A percentile compares a stretch with the other conserved stretches of the same genome.
Conservation (phyloP, 2,113 vertebrate genomes). For the Pontoporia blainvillei region DNA sequence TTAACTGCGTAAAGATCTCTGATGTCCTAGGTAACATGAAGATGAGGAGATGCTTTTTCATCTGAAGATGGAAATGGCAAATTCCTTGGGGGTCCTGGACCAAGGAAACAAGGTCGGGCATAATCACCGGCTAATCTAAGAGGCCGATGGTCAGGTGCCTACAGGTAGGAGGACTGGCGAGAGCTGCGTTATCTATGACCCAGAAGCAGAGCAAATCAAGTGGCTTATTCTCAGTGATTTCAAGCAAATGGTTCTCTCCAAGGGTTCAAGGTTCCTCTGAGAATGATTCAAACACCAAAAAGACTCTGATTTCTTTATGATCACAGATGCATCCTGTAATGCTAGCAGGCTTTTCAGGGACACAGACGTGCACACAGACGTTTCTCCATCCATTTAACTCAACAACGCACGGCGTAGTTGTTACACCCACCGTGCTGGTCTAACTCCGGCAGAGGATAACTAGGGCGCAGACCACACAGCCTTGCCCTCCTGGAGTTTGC, state of each 20-base stretch:
- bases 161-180: neutral
- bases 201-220: neutral
- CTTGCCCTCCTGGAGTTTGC: neutral
- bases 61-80: neutral
- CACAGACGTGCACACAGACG: neutral
- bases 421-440: rapidly evolving
- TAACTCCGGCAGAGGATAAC: neutral
- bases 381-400: neutral
- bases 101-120: neutral
- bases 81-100: neutral
- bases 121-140: neutral
- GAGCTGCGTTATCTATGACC: neutral
- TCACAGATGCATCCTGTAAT: neutral
- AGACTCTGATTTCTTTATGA: neutral
- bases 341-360: neutral
- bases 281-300: slow-evolving; percentile 30
- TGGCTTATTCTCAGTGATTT: neutral
- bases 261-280: slow-evolving; percentile 18
- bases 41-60: neutral
- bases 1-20: slow-evolving; percentile 16
- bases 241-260: neutral
- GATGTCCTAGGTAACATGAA: slow-evolving; percentile 28
- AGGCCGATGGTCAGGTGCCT: neutral
- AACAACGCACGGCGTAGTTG: neutral
- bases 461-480: neutral